Evolutionary conservation across 2,113 vertebrate species (phyloP), one percentile per base, ranked within the genome.

Genomic region (Melanotaenia duboulayi): DNA sequence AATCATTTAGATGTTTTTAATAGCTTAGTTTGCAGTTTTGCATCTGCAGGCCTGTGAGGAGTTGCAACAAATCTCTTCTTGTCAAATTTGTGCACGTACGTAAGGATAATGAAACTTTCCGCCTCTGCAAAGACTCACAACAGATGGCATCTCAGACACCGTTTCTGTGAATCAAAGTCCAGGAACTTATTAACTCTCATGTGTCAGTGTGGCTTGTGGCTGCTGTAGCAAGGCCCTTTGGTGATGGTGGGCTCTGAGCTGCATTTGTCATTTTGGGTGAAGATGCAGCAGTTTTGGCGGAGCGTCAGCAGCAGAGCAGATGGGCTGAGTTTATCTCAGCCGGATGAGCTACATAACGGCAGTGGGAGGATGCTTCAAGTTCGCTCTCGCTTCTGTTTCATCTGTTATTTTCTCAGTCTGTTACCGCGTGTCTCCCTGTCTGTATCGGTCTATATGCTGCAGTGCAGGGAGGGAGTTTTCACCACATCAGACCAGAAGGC

Each of bases 371-470:
- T 9, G 57, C 56, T 63, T 71, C 64, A 9, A 58, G 55, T 71
- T 73, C 25, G 9, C 71, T 76, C 76, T 65, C 82, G 50, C 80
- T 74, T 74, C 65, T 42, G 44, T 78, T 73, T 81, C 64, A 83
- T 74, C 37, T 79, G 58, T 78, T 61, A 71, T 82, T 85, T 76
- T 81, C 68, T 84, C 80, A 82, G 80, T 88, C 86, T 87, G 80
- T 74, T 82, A 50, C 78, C 42, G 69, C 22, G 10, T 1, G 65
- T 62, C 65, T 71, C 42, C 52, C 48, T 22, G 7, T 55, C 23
- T 46, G 61, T 50, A 28, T 70, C 20, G 13, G 46, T 69, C 78
- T 70, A 14, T 63, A 32, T 42, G 22, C 65, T 56, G 64, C 62
- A 39, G 52, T 13, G 52, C 25, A 51, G 66, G 74, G 67, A 75